Base-by-base conservation (phyloP, 2,888 invertebrate species). In the Synanthedon vespiformis region DNA sequence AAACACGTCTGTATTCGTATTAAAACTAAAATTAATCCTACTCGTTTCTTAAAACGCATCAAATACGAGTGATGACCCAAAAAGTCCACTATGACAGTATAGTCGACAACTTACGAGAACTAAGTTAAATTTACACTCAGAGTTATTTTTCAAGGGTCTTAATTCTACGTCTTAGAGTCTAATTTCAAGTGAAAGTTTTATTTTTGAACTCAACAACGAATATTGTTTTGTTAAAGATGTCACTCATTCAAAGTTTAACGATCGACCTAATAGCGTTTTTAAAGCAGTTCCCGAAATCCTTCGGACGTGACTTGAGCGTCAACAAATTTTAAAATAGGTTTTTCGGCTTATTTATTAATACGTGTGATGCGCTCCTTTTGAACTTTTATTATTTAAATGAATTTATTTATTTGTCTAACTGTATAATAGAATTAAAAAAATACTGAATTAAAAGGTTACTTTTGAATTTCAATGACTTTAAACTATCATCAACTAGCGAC, bases 201-300 rank as follows among this genome's bases (percentile, higher is more conserved):
- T n/a, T 8, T 5, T 0, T 14, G 18, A 47, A 4, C 52, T 50
- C 57, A 51, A 62, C 49, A 44, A 49, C 16, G 53, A 65, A 59
- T 13, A 55, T 74, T 65, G 76, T 67, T 65, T 63, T 55, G 64
- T 72, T 77, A 74, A 76, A 84, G 80, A 83, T 85, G 86, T 86
- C 86, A 85, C 81, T 83, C 84, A 80, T 82, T 80, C 79, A 79
- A 74, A 82, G 76, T 85, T 85, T 84, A 83, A 85, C 80, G 83
- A 84, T 82, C 80, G 74, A 78, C 77, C 78, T 81, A 85, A 87
- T 85, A 80, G 82, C 78, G 74, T 80, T 80, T 85, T 82, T 82
- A 74, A 75, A 80, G 77, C 77, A 70, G 82, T 83, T 83, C 80
- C 76, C 73, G 70, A 83, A 86, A 87, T 86, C 86, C 83, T 78